Percentiles rank a stretch among this genome's conserved stretches.
Evolutionary conservation across 1,140 invertebrate species (phyloP).

Genomic region (Cepaea nemoralis): DNA sequence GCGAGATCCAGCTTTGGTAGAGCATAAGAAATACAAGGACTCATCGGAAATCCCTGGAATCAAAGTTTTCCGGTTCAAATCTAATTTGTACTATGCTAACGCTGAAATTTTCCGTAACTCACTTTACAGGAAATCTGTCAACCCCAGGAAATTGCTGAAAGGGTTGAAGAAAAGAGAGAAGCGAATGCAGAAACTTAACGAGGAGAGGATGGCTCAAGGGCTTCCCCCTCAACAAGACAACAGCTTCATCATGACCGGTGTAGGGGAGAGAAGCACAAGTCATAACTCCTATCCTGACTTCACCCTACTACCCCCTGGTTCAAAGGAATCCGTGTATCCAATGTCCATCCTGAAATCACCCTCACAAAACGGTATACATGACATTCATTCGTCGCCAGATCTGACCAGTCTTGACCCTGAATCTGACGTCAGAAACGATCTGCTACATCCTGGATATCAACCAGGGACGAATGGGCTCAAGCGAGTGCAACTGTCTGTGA

Average conservation of each 20-base stretch:
- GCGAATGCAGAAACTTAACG: conserved; percentile 40
- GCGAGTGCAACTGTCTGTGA: conserved; percentile 40
- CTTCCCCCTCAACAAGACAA: conserved; percentile 26
- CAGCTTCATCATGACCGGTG: conserved; percentile 38
- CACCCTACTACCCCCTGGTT: not conserved
- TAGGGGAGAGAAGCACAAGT: not conserved
- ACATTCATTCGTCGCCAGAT: not conserved
- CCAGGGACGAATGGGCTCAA: conserved; percentile 9
- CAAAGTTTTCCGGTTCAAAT: conserved; percentile 72
- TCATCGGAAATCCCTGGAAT: conserved; percentile 59
- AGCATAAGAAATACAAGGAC: conserved; percentile 43
- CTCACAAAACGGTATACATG: not conserved
- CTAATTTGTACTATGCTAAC: conserved; percentile 73
- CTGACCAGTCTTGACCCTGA: not conserved
- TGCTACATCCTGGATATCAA: not conserved
- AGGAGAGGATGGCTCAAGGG: conserved; percentile 37
- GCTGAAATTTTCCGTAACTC: conserved; percentile 71
- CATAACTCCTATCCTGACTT: not conserved
- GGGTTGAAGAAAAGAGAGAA: conserved; percentile 61
- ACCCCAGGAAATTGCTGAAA: conserved; percentile 62
- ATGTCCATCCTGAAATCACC: not conserved
- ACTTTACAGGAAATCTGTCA: conserved; percentile 60
- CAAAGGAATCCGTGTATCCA: too few species aligned
- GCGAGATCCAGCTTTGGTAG: conserved; percentile 44
- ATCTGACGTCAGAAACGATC: not conserved